Evolutionary conservation across 1,140 invertebrate genomes (phyloP).

Genomic region (Cotesia glomerata): DNA sequence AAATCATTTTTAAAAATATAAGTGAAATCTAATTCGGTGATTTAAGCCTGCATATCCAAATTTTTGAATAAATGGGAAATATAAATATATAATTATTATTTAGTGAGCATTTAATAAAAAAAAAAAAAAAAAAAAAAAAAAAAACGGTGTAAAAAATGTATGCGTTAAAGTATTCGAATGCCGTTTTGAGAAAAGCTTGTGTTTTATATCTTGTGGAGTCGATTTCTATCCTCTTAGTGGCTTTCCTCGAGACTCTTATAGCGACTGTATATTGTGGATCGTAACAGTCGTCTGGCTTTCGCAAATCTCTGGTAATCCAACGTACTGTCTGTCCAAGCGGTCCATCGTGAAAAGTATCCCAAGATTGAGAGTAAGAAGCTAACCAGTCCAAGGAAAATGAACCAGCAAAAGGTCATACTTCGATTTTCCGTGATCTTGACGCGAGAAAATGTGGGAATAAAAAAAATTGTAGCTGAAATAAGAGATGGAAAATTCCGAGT

Average conservation of each 20-base stretch:
- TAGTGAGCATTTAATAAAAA: too few relatives aligned
- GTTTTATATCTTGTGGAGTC: neutral
- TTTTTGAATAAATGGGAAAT: too few relatives aligned
- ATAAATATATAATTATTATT: too few relatives aligned
- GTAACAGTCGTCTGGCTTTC: constrained; percentile 34
- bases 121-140: too few relatives aligned
- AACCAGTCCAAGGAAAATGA: constrained; percentile 18
- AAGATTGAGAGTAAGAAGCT: neutral
- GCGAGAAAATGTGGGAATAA: neutral
- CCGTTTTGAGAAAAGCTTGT: constrained; percentile 7
- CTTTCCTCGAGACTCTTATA: constrained; percentile 22
- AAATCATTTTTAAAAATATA: too few relatives aligned
- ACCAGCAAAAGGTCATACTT: constrained; percentile 22
- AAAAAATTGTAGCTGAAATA: neutral
- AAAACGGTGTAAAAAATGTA: neutral
- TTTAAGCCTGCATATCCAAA: too few relatives aligned
- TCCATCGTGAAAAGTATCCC: neutral
- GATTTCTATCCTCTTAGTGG: neutral
- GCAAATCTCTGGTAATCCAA: constrained; percentile 44
- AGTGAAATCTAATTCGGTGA: too few relatives aligned
- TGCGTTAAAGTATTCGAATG: neutral
- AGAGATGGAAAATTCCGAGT: neutral
- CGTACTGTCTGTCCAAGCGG: constrained; percentile 25
- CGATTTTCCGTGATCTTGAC: constrained; percentile 38
- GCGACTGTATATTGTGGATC: neutral